Base-by-base conservation (phyloP, 64 coral and sea anemone species). In the Porites australiensis region DNA sequence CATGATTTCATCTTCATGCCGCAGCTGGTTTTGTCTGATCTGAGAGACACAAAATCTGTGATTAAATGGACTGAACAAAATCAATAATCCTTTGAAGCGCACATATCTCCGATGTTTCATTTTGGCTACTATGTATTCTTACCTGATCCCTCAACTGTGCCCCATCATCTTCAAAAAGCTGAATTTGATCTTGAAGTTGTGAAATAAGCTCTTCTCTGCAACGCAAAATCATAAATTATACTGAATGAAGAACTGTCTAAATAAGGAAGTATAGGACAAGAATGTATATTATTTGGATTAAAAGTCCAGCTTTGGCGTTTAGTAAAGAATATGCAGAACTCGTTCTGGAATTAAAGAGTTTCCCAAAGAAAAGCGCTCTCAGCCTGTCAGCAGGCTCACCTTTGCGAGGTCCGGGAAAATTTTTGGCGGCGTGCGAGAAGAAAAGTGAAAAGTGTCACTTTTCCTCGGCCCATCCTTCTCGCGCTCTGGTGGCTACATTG, bases 111-210 rank as follows among this genome's bases (percentile, higher is more conserved):
- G 11, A 13, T 75, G 4, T 8, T 75, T 64, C 43, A 84, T 66
- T 37, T 71, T 22, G 19, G 6, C 2, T 48, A 47, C 46, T 23
- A 48, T 19, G 0, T 50, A 13, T 64, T 51, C 4, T 8, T 54
- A 87, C 68, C 85, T 88, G 71, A 27, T 88, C 50, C 53, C 85
- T 88, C 45, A 74, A 74, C 1, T 88, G 68, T 27, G 68, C 85
- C 8, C 67, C 85, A 88, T 99, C 98, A 65, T 96, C 94, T 69
- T 99, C 94, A 69, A 96, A 86, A 0, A 96, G 63, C 19, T 87
- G 91, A 57, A 99, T 92, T 83, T 99, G 85, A 89, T 99, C 98
- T 94, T 99, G 91, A 21, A 99, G 75, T 55, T 95, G 94, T 78
- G 83, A 16, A 69, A 99, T 93, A 57, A 96, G 75, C 22, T 96